phyloP scores from a whole-genome alignment of 2,797 vertebrate species.

The Phalloptychus januarius region DNA sequence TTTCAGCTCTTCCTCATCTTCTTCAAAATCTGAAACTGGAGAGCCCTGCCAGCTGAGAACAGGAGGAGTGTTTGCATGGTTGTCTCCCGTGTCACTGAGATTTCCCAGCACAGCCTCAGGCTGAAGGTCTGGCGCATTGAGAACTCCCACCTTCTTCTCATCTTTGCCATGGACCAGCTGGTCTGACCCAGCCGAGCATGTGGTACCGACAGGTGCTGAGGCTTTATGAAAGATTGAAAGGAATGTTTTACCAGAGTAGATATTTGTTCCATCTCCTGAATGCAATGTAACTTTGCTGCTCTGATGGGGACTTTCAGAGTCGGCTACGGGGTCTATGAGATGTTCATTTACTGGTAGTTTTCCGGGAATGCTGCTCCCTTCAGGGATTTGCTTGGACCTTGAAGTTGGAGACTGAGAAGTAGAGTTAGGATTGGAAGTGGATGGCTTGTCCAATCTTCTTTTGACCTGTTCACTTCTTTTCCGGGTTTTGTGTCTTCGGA shows the following conservation, averaged over 20 bases:
- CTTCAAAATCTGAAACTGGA: slow-evolving; percentile 75
- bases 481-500: slow-evolving; percentile 63
- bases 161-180: slow-evolving; percentile 34
- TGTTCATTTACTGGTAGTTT: slow-evolving; percentile 33
- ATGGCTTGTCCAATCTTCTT: slow-evolving; percentile 24
- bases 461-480: slow-evolving; percentile 49
- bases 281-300: slow-evolving; percentile 20
- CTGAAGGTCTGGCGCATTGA: slow-evolving; percentile 80
- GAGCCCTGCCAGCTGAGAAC: slow-evolving; percentile 85
- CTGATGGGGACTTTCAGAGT: slow-evolving; percentile 23
- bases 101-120: slow-evolving; percentile 76
- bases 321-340: slow-evolving; percentile 14
- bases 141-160: slow-evolving; percentile 61
- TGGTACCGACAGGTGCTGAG: slow-evolving; percentile 50
- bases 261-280: slow-evolving; percentile 23
- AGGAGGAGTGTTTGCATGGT: slow-evolving; percentile 80
- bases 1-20: slow-evolving; percentile 78
- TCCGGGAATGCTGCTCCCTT: slow-evolving; percentile 34
- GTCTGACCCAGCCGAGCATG: slow-evolving; percentile 35
- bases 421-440: slow-evolving; percentile 37
- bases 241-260: slow-evolving; percentile 29
- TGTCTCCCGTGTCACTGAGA: slow-evolving; percentile 72
- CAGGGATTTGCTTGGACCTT: slow-evolving; percentile 42
- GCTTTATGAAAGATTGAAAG: slow-evolving; percentile 56
- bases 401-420: slow-evolving; percentile 57